Conservation (phyloP, 1,140 invertebrate species). For the Charaxes varanes region DNA sequence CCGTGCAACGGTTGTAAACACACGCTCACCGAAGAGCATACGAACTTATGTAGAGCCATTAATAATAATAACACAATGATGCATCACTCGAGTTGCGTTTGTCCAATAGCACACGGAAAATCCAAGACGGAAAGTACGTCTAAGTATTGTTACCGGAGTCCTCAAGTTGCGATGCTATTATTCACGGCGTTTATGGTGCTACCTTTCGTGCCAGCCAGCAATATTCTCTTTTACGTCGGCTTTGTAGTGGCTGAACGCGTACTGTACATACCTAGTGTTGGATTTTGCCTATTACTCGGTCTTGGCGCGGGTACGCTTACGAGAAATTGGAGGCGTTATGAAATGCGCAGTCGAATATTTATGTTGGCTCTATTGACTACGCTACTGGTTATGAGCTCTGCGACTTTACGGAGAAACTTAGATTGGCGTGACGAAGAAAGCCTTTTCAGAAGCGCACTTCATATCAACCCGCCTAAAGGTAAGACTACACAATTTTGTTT, state of each 20-base stretch:
- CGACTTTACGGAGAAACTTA: slow-evolving; percentile 87
- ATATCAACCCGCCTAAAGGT: slow-evolving; percentile 99
- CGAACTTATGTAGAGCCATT: slow-evolving; percentile 69
- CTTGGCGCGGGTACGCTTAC: slow-evolving; percentile 77
- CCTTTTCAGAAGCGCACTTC: slow-evolving; percentile 92
- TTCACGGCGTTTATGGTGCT: slow-evolving; percentile 87
- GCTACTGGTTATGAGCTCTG: slow-evolving; percentile 82
- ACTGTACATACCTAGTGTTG: slow-evolving; percentile 96
- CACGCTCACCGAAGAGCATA: slow-evolving; percentile 72
- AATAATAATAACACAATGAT: slow-evolving; percentile 77
- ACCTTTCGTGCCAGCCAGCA: slow-evolving; percentile 95
- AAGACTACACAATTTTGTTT: slow-evolving; percentile 36
- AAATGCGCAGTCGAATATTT: slow-evolving; percentile 66
- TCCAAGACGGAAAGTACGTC: slow-evolving; percentile 36
- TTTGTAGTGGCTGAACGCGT: slow-evolving; percentile 97
- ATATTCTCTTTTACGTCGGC: slow-evolving; percentile 96
- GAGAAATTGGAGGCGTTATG: slow-evolving; percentile 63
- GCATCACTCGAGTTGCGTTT: slow-evolving; percentile 62
- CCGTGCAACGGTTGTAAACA: slow-evolving; percentile 74
- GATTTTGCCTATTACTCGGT: slow-evolving; percentile 92
- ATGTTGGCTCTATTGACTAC: slow-evolving; percentile 74
- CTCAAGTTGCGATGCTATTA: slow-evolving; percentile 74
- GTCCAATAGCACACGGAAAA: slow-evolving; percentile 41
- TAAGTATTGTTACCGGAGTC: slow-evolving; percentile 48
- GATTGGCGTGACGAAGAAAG: slow-evolving; percentile 96